Conservation (phyloP, 2,797 vertebrate genomes). For the Gambelia wislizenii region DNA sequence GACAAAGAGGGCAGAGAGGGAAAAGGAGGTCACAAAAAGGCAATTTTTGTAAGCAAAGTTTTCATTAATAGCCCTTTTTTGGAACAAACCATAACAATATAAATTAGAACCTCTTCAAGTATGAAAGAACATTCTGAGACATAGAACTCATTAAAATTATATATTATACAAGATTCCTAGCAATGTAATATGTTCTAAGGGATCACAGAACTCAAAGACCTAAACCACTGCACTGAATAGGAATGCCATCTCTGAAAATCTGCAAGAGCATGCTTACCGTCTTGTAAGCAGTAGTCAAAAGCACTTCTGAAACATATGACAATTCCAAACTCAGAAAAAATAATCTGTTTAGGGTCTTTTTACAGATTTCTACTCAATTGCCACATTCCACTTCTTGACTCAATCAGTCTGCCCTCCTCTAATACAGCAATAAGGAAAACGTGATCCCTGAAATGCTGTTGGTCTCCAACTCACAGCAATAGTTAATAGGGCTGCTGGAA, state of each 20-base stretch:
- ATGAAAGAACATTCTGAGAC: background rate
- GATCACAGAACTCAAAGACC: background rate
- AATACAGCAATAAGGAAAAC: background rate
- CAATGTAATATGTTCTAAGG: background rate
- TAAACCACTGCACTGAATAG: background rate
- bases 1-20: background rate
- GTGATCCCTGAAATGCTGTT: background rate
- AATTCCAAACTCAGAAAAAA: background rate
- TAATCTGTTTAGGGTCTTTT: background rate
- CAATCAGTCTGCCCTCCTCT: background rate
- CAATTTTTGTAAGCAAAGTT: background rate
- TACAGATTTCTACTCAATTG: background rate
- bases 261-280: background rate
- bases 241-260: background rate
- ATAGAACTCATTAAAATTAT: background rate
- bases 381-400: background rate
- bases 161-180: accelerated
- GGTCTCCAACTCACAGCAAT: background rate
- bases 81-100: background rate
- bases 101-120: accelerated
- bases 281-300: background rate
- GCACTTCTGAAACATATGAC: no score
- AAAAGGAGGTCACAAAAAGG: background rate
- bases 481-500: no score
- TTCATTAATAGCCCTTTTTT: background rate